These are phyloP conservation scores for Aphaenogaster floridana DNA, from an alignment of 1,140 invertebrate genomes.

Conservation along the genomic window DNA sequence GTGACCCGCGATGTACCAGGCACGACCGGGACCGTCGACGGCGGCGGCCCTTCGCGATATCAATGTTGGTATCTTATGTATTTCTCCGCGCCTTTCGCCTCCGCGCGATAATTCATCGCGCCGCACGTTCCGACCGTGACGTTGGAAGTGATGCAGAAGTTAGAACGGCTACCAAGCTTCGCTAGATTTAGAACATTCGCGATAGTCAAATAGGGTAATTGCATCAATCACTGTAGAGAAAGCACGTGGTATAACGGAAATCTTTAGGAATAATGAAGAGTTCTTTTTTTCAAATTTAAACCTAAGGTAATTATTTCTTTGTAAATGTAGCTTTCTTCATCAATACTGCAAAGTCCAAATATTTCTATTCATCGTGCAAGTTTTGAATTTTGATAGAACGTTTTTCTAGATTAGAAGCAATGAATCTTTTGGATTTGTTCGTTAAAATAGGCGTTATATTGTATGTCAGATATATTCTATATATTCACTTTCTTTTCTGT, in stretches of 20 bases:
- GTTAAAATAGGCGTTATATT: background rate
- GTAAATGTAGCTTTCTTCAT: background rate
- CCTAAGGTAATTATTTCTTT: background rate
- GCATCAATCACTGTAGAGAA: background rate
- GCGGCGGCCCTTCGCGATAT: slow-evolving; percentile 57
- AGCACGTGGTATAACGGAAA: background rate
- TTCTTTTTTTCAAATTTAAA: background rate
- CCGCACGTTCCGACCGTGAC: slow-evolving; percentile 27
- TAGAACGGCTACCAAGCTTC: background rate
- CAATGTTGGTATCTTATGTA: slow-evolving; percentile 67
- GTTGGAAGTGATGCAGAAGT: slow-evolving; percentile 34
- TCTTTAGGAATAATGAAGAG: background rate
- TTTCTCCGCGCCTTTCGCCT: slow-evolving; percentile 57
- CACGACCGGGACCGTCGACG: slow-evolving; percentile 62
- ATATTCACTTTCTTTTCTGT: background rate
- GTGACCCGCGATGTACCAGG: slow-evolving; percentile 76
- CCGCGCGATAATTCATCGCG: slow-evolving; percentile 56
- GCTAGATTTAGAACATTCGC: background rate
- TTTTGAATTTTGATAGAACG: background rate
- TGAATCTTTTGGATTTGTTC: background rate
- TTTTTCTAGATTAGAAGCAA: background rate
- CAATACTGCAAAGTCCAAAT: background rate
- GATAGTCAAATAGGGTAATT: slow-evolving; percentile 20
- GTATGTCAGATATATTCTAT: background rate
- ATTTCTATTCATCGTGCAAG: background rate